phyloP scores from a whole-genome alignment of 1,140 invertebrate genomes.

The Hyles euphorbiae region DNA sequence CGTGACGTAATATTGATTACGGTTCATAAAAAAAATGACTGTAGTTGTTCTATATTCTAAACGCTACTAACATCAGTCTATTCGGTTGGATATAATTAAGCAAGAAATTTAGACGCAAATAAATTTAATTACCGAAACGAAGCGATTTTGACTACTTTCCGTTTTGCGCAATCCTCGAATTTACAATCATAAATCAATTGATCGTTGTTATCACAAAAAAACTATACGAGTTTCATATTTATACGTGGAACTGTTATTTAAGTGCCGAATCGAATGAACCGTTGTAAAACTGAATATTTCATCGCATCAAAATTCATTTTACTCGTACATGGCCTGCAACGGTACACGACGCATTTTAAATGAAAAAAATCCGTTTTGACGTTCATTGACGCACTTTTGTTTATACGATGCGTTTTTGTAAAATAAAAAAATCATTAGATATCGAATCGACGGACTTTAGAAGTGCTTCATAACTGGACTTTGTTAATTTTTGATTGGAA shows the following conservation, averaged over 20 bases:
- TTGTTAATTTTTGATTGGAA: not conserved
- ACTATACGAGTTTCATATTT: too few species aligned
- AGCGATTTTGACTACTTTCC: too few species aligned
- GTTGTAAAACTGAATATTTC: slow-evolving; percentile 30
- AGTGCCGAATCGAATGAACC: slow-evolving; percentile 2
- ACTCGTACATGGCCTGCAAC: slow-evolving; percentile 13
- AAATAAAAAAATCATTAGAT: slow-evolving; percentile 26
- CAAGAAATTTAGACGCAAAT: too few species aligned
- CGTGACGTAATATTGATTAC: too few species aligned
- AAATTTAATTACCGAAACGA: too few species aligned
- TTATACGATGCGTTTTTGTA: slow-evolving; percentile 38
- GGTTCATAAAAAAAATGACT: too few species aligned
- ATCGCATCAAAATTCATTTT: slow-evolving; percentile 28
- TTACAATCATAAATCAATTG: too few species aligned
- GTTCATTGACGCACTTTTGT: slow-evolving; percentile 37
- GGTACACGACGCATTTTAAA: slow-evolving; percentile 8
- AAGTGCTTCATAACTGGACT: not conserved
- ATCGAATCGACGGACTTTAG: not conserved
- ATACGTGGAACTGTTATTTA: slow-evolving; percentile 4
- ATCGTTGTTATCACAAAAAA: too few species aligned
- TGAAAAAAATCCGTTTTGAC: slow-evolving; percentile 7
- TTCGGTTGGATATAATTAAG: too few species aligned
- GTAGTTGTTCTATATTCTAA: too few species aligned
- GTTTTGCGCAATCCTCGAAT: too few species aligned
- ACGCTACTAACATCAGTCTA: too few species aligned